These are phyloP conservation scores for Meteorus sp. DNA, from an alignment of 1,140 invertebrate genomes.

Conservation along the genomic window DNA sequence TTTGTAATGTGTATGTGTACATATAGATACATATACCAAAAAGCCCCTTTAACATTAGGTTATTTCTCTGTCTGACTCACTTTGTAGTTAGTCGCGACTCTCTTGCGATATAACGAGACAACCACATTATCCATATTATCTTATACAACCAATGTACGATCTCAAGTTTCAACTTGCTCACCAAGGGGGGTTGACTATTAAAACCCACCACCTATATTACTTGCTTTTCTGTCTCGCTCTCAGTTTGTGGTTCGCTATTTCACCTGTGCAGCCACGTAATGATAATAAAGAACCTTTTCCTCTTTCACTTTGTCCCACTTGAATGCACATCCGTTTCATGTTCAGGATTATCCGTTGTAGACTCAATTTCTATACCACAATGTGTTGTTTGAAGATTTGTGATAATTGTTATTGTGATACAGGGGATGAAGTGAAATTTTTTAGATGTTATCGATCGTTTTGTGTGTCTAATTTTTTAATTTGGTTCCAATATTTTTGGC, in stretches of 20 bases:
- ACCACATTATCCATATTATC: slow-evolving; percentile 17
- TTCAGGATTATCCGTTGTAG: background rate
- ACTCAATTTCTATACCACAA: background rate
- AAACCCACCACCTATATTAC: slow-evolving; percentile 6
- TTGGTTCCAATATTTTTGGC: too few species aligned
- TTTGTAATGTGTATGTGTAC: too few species aligned
- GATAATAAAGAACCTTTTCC: slow-evolving; percentile 41
- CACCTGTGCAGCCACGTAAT: slow-evolving; percentile 35
- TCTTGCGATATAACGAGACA: slow-evolving; percentile 27
- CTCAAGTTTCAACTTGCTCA: background rate
- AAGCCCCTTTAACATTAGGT: background rate
- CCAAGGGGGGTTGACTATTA: slow-evolving; percentile 2
- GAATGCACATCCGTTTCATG: background rate
- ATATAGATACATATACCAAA: too few species aligned
- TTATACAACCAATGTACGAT: slow-evolving; percentile 1
- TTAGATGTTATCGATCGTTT: too few species aligned
- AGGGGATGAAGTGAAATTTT: too few species aligned
- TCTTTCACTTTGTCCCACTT: slow-evolving; percentile 21
- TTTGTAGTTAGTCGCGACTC: background rate
- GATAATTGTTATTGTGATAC: too few species aligned
- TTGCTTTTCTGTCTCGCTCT: background rate
- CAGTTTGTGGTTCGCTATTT: slow-evolving; percentile 30
- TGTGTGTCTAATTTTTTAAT: too few species aligned
- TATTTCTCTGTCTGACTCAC: background rate
- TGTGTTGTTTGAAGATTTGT: too few species aligned